Evolutionary conservation across 2,113 vertebrate species (phyloP), one percentile per base, ranked within the genome.

Genomic region (Tachysurus fulvidraco): DNA sequence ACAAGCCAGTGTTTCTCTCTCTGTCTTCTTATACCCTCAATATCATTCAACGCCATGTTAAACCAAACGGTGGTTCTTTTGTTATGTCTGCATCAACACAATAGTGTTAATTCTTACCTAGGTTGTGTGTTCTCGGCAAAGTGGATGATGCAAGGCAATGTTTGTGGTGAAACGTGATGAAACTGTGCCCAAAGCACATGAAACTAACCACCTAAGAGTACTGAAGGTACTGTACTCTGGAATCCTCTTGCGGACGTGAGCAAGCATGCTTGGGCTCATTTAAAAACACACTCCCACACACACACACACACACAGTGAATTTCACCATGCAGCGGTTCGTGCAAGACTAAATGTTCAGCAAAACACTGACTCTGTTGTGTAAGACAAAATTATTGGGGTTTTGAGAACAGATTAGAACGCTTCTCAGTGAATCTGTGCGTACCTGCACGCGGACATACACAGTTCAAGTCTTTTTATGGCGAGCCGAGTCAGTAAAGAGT

Each of bases 241-340:
- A 88, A 86, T 36, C 83, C 88, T 85, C 84, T 30, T 52, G 76
- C 81, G 85, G 90, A 91, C 94, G 91, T 91, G 93, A 90, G 83
- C 81, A 44, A 89, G 88, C 89, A 87, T 76, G 89, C 89, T 88
- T 78, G 80, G 28, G 36, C 60, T 67, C 36, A 59, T 76, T 57
- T 41, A 16, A 9, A 62, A 54, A 81, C 23, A 60, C 55, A 84
- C n/a, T 41, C 52, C 46, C 19, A 76, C 36, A 76, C 25, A 21
- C 36, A 44, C 79, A 81, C 36, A 28, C 23, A 81, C 52, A 76
- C 21, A n/a, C 23, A 55, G n/a, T 73, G 67, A 73, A 65, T 81
- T 74, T 65, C 65, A 44, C 55, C 62, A 81, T 73, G 55, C 17
- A 81, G 36, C 19, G 50, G 16, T 50, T 84, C 5, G 13, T 69